Evolutionary conservation across 2,888 invertebrate species (phyloP).

Genomic region (Poecilobothrus nobilitatus): DNA sequence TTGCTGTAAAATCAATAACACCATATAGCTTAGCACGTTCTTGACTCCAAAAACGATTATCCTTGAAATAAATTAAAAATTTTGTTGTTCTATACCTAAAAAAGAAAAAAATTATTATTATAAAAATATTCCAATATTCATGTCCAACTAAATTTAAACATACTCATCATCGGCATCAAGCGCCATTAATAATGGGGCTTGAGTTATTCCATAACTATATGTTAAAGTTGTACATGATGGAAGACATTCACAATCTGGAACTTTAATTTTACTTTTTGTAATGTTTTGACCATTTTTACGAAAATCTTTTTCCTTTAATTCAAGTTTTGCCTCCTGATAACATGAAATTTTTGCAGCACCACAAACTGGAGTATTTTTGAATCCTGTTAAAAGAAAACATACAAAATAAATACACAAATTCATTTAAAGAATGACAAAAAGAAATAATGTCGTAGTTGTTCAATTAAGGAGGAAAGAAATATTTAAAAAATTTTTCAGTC

Average conservation of each 20-base stretch:
- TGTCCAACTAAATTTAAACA: neutral
- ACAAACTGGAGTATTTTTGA: slow-evolving; percentile 1
- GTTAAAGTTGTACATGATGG: slow-evolving; percentile 13
- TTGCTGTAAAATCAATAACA: slow-evolving; percentile 52
- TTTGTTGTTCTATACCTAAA: neutral
- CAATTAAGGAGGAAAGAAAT: too few relatives aligned
- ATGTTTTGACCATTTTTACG: neutral
- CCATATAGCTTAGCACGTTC: slow-evolving; percentile 54
- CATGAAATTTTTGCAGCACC: slow-evolving; percentile 13
- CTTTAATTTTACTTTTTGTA: neutral
- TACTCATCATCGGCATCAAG: neutral
- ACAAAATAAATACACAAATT: too few relatives aligned
- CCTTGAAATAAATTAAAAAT: slow-evolving; percentile 1
- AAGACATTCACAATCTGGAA: slow-evolving; percentile 13
- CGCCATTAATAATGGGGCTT: neutral
- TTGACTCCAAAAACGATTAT: slow-evolving; percentile 52
- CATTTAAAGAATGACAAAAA: too few relatives aligned
- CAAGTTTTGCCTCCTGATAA: slow-evolving; percentile 11
- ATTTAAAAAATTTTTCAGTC: too few relatives aligned
- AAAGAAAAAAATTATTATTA: neutral
- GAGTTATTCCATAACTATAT: slow-evolving; percentile 12
- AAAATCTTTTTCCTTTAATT: slow-evolving; percentile 14
- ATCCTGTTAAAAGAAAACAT: too few relatives aligned
- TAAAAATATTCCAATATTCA: neutral
- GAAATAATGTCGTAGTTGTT: too few relatives aligned